A percentile compares a stretch with the other conserved stretches of the same genome.
Conservation (phyloP, 2,113 vertebrate genomes). For the Ptyas mucosa region DNA sequence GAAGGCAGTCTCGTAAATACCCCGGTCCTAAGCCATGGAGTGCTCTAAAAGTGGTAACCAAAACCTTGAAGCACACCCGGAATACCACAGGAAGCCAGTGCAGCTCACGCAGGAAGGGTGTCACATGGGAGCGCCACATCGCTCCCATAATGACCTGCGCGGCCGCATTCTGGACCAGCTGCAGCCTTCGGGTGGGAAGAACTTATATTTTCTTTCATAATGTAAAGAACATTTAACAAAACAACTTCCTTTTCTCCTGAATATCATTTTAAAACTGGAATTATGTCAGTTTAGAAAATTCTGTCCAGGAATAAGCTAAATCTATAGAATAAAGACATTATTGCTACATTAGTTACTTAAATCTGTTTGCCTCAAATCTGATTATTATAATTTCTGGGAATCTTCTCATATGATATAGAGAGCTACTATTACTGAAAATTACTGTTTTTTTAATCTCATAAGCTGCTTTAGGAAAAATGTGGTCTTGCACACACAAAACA, state of each 20-base stretch:
- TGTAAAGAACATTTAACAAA: conserved; percentile 11
- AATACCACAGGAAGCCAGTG: too few species aligned
- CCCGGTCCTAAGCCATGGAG: too few species aligned
- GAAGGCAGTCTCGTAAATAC: too few species aligned
- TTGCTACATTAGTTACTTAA: neutral
- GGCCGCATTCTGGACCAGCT: too few species aligned
- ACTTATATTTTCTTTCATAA: neutral
- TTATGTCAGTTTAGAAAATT: neutral
- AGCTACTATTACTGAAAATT: neutral
- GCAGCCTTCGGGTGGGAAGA: neutral
- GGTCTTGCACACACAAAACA: neutral
- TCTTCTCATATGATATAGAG: neutral
- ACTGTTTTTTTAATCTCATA: neutral
- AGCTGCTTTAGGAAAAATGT: neutral
- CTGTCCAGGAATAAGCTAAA: neutral
- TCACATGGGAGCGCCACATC: too few species aligned
- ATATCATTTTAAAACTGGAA: neutral
- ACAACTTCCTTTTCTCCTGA: neutral
- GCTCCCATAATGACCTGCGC: too few species aligned
- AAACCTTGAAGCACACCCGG: too few species aligned
- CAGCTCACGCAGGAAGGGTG: too few species aligned
- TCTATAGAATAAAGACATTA: neutral
- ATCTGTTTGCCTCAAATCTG: neutral
- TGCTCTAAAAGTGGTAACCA: too few species aligned
- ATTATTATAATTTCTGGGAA: neutral